Conservation (phyloP, 2,888 invertebrate genomes). For the Stenurella melanura region DNA sequence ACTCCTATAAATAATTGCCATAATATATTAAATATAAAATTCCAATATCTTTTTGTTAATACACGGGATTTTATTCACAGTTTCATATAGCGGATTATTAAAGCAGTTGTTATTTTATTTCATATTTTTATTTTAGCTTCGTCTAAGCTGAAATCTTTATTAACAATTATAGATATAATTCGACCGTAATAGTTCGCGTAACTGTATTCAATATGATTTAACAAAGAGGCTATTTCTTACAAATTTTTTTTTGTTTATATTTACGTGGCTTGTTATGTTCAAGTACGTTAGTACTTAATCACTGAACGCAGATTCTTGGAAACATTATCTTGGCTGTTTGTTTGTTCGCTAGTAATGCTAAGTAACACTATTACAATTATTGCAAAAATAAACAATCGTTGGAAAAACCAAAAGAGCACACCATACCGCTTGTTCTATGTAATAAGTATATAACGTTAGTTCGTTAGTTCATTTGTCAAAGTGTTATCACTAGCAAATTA, state of each 20-base stretch:
- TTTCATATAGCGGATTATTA: not conserved
- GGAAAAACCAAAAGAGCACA: too few species aligned
- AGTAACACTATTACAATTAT: not conserved
- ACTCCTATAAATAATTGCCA: not conserved
- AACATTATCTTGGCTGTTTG: not conserved
- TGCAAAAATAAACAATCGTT: too few species aligned
- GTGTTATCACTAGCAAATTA: too few species aligned
- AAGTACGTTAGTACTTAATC: not conserved
- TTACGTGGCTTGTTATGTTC: not conserved
- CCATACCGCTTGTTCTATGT: too few species aligned
- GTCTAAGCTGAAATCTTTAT: constrained; percentile 3
- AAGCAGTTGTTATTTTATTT: constrained; percentile 1
- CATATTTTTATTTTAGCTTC: not conserved
- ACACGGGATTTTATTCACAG: not conserved
- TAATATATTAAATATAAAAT: constrained; percentile 3
- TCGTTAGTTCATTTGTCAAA: too few species aligned
- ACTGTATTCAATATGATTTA: not conserved
- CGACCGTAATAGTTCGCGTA: not conserved
- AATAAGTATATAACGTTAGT: too few species aligned
- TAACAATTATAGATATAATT: constrained; percentile 7
- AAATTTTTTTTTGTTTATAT: not conserved
- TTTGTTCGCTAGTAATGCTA: not conserved
- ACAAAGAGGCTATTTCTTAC: constrained; percentile 3
- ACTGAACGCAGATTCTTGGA: not conserved
- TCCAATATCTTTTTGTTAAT: not conserved